Conservation (phyloP, 1,140 invertebrate genomes). For the Penaeus vannamei region DNA sequence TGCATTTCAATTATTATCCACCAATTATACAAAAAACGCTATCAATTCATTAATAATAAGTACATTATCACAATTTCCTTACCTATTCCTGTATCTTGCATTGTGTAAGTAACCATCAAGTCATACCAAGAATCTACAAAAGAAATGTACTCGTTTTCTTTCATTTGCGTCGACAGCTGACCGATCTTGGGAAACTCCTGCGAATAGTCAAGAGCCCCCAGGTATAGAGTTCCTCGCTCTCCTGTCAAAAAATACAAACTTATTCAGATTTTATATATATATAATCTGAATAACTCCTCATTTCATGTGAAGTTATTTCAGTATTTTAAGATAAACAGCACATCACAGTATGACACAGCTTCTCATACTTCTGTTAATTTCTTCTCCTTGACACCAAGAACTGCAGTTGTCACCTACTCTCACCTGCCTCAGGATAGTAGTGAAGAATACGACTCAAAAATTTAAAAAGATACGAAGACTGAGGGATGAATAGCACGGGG, state of each 20-base stretch:
- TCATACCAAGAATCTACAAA: constrained; percentile 77
- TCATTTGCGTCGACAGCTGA: constrained; percentile 74
- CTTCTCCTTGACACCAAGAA: not conserved
- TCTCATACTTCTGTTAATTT: not conserved
- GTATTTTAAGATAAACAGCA: too few relatives aligned
- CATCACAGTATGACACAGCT: too few relatives aligned
- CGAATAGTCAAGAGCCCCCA: constrained; percentile 79
- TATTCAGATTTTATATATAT: too few relatives aligned
- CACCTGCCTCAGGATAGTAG: constrained; percentile 65
- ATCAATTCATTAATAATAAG: too few relatives aligned
- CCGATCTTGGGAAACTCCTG: constrained; percentile 78
- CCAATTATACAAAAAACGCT: too few relatives aligned
- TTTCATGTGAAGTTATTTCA: too few relatives aligned
- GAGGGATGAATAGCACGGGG: constrained; percentile 75
- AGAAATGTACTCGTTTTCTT: constrained; percentile 74
- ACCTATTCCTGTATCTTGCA: constrained; percentile 17
- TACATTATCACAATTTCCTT: not conserved
- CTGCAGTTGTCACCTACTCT: not conserved
- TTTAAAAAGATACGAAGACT: constrained; percentile 70
- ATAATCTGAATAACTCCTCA: too few relatives aligned
- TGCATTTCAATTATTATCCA: not conserved
- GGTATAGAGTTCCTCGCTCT: constrained; percentile 77
- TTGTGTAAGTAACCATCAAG: constrained; percentile 76
- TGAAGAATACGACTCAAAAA: constrained; percentile 54
- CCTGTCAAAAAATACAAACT: constrained; percentile 74